Base-by-base conservation (phyloP, 2,888 invertebrate genomes). In the Latrodectus hesperus region DNA sequence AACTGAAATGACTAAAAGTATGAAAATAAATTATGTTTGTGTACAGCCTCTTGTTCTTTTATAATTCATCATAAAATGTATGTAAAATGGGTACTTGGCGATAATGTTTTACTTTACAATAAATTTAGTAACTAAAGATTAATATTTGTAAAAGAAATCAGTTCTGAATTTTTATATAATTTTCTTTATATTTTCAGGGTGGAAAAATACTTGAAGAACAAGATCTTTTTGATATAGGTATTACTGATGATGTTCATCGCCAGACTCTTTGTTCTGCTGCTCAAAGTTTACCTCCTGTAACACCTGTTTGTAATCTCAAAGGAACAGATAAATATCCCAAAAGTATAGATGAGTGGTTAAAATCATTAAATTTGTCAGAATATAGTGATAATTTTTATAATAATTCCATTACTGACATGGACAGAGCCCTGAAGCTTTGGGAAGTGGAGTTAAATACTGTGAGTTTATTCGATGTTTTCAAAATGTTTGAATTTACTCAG, bases 361-460 rank as follows among this genome's bases (percentile, higher is more conserved):
- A 91, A 72, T 92, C 92, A 9, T 90, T 94, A 90, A 95, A 95
- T 90, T 93, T 98, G 92, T 95, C 95, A 89, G 95, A 95, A 92
- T 98, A 98, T 93, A 92, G 91, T 81, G 93, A 93, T 65, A 92
- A 91, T 6, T 96, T 97, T 93, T 95, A 95, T 90, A 96, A 96
- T 92, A 97, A 98, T 93, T 94, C 97, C 90, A 98, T 97, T 93
- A 96, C 95, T 90, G 97, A 97, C 92, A 96, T 98, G 95, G 96
- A 97, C 90, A 94, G 97, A 90, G 96, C 98, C 26, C 95, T 95
- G 90, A 95, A 96, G 89, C 96, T 99, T 90, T 98, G 98, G 98
- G 98, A 98, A 92, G 96, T 98, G 76, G 98, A 99, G 92, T 92
- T 99, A 91, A 96, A 96, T 52, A 97, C 98, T 16, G 97, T 98